Conservation (phyloP, 2,888 invertebrate species). For the Nasonovia ribisnigri region DNA sequence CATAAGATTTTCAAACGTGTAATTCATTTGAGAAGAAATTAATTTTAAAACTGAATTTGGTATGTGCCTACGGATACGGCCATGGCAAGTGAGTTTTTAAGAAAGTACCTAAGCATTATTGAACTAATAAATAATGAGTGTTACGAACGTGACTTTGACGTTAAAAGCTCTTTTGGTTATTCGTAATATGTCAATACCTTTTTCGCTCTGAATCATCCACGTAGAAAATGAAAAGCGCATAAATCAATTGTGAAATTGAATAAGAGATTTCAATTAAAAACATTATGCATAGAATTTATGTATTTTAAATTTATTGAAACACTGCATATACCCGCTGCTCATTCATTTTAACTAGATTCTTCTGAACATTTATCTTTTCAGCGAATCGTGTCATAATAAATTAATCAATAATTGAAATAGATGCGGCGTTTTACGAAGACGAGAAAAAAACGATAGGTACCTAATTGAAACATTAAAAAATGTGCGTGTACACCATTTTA, state of each 20-base stretch:
- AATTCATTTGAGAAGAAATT: not conserved
- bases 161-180: slow-evolving; percentile 45
- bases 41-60: not conserved
- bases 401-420: not conserved
- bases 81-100: not conserved
- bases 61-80: not conserved
- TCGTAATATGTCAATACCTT: slow-evolving; percentile 17
- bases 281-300: not conserved
- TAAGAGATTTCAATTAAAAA: slow-evolving; percentile 16
- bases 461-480: not conserved
- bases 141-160: not conserved
- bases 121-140: not conserved
- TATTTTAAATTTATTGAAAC: not conserved
- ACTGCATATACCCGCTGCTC: not conserved
- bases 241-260: slow-evolving; percentile 42
- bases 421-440: not conserved
- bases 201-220: not conserved
- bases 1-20: not conserved
- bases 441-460: not conserved
- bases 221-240: slow-evolving; percentile 1
- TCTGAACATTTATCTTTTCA: not conserved
- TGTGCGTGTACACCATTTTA: not conserved
- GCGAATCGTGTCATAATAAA: not conserved
- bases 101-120: not conserved
- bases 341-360: not conserved